These are phyloP conservation scores for Phragmatobia fuliginosa DNA, from an alignment of 2,888 invertebrate genomes.

Conservation along the genomic window DNA sequence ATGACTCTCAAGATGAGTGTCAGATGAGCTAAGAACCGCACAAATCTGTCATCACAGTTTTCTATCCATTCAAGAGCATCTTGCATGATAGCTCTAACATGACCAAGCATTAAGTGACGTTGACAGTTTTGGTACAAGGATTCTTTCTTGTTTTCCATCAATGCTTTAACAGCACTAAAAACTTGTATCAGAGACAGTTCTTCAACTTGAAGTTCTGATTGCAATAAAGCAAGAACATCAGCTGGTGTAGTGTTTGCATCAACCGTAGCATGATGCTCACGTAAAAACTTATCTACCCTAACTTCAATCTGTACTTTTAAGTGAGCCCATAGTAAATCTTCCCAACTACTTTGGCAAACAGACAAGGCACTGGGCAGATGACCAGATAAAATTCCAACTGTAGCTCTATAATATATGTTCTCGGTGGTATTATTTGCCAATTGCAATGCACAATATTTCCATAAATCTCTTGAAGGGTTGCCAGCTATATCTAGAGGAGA, in stretches of 20 bases:
- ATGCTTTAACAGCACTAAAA: conserved; percentile 77
- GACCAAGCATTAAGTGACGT: conserved; percentile 94
- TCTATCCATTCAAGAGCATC: conserved; percentile 90
- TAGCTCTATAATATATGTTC: conserved; percentile 87
- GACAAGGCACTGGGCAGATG: conserved; percentile 92
- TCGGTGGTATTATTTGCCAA: conserved; percentile 86
- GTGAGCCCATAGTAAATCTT: conserved; percentile 96
- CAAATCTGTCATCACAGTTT: conserved; percentile 83
- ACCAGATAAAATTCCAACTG: conserved; percentile 93
- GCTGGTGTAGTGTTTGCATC: conserved; percentile 77
- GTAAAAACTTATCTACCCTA: conserved; percentile 90
- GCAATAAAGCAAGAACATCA: conserved; percentile 76
- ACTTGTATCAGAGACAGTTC: conserved; percentile 78
- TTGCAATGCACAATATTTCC: conserved; percentile 91
- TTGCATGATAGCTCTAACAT: conserved; percentile 91
- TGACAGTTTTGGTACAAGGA: conserved; percentile 92
- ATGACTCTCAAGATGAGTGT: conserved; percentile 93
- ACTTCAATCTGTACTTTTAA: conserved; percentile 93
- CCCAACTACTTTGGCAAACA: conserved; percentile 93
- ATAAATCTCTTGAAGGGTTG: conserved; percentile 92
- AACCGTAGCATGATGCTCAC: conserved; percentile 80
- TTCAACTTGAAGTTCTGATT: conserved; percentile 71
- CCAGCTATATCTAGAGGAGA: conserved; percentile 90
- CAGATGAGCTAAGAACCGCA: conserved; percentile 95
- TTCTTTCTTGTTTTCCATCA: conserved; percentile 86